These are phyloP conservation scores for Melipona quadrifasciata DNA, from an alignment of 1,140 invertebrate genomes.

Conservation along the genomic window DNA sequence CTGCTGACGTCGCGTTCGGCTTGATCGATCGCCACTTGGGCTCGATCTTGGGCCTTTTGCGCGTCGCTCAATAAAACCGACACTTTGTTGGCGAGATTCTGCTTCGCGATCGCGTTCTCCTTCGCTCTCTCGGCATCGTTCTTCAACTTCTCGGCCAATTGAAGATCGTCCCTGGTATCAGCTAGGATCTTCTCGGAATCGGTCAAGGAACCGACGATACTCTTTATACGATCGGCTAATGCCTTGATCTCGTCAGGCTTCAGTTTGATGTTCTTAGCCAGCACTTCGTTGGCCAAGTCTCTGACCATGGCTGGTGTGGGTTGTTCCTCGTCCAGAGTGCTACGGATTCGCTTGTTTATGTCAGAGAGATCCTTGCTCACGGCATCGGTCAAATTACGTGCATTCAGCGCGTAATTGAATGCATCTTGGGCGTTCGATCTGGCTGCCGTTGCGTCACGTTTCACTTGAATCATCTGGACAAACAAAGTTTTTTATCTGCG, in stretches of 20 bases:
- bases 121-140: slow-evolving; percentile 89
- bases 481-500: background rate
- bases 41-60: slow-evolving; percentile 88
- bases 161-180: slow-evolving; percentile 91
- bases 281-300: slow-evolving; percentile 88
- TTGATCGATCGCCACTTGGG: slow-evolving; percentile 89
- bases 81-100: slow-evolving; percentile 78
- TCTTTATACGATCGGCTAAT: slow-evolving; percentile 91
- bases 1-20: slow-evolving; percentile 90
- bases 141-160: slow-evolving; percentile 89
- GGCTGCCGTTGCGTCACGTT: slow-evolving; percentile 83
- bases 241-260: slow-evolving; percentile 93
- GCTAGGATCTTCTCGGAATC: slow-evolving; percentile 94
- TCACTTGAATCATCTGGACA: slow-evolving; percentile 83
- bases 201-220: slow-evolving; percentile 92
- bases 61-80: slow-evolving; percentile 86
- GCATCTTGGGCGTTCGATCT: slow-evolving; percentile 84
- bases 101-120: slow-evolving; percentile 80
- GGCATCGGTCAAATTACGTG: slow-evolving; percentile 83
- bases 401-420: slow-evolving; percentile 82
- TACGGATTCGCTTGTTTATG: slow-evolving; percentile 87
- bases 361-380: slow-evolving; percentile 82
- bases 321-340: slow-evolving; percentile 89
- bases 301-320: slow-evolving; percentile 92
- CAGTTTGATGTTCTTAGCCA: slow-evolving; percentile 86